phyloP scores from a whole-genome alignment of 2,113 vertebrate genomes.

The Calidris pugnax region DNA sequence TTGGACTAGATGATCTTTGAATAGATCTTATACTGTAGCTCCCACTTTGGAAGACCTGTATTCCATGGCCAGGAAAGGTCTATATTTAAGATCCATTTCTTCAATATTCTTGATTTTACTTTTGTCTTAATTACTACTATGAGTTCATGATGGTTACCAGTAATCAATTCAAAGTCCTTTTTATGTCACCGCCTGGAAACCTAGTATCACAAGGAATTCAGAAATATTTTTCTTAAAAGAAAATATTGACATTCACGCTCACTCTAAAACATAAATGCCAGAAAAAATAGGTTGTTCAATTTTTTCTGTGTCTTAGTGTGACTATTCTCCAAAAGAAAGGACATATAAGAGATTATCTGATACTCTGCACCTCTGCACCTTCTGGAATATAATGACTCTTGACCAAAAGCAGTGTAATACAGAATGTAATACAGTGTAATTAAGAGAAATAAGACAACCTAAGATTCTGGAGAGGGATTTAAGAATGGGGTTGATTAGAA shows the following conservation, averaged over 20 bases:
- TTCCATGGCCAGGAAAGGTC: not conserved
- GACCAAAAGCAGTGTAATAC: not conserved
- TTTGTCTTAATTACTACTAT: not conserved
- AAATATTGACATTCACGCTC: fast-evolving
- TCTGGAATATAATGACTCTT: not conserved
- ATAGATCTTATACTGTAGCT: not conserved
- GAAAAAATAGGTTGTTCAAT: not conserved
- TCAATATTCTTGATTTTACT: not conserved
- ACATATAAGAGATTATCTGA: not conserved
- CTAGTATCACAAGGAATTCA: not conserved
- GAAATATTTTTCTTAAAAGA: not conserved
- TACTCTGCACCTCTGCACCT: not conserved
- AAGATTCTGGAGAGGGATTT: not conserved
- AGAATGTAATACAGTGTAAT: not conserved
- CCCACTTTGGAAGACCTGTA: not conserved
- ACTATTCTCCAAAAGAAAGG: not conserved
- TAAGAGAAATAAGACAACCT: not conserved
- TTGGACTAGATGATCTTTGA: not conserved
- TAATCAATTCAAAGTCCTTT: not conserved
- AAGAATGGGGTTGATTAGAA: not conserved
- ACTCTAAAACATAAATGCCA: not conserved
- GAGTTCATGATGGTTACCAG: not conserved
- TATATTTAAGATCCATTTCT: not conserved
- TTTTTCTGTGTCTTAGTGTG: not conserved
- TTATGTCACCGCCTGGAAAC: not conserved